Evolutionary conservation across 2,888 invertebrate genomes (phyloP).

Genomic region (Himalopsyche kuldschensis): DNA sequence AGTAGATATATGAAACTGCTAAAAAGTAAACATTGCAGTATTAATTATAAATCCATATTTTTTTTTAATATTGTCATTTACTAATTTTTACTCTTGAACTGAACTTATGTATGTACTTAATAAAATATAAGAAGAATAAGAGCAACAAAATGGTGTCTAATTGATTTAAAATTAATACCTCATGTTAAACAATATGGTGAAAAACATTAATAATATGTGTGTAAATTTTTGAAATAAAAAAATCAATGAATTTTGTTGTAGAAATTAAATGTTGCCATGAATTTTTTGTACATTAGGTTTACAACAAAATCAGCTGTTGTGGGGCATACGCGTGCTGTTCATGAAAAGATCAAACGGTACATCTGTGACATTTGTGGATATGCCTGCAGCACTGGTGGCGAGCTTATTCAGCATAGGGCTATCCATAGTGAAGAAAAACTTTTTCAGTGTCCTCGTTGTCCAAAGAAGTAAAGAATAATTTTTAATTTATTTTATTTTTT

Average conservation of each 20-base stretch:
- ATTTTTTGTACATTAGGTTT: constrained; percentile 47
- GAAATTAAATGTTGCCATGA: neutral
- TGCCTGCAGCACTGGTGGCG: constrained; percentile 61
- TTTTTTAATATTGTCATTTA: too few species aligned
- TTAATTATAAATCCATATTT: too few species aligned
- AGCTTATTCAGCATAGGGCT: constrained; percentile 60
- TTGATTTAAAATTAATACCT: too few species aligned
- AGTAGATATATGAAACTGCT: too few species aligned
- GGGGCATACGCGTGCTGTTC: constrained; percentile 59
- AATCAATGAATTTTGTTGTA: neutral
- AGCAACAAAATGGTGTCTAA: too few species aligned
- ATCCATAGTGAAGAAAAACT: constrained; percentile 62
- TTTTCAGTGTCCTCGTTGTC: constrained; percentile 56
- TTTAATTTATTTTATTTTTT: neutral
- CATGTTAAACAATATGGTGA: too few species aligned
- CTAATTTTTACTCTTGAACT: too few species aligned
- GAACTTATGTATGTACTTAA: too few species aligned
- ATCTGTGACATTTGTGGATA: constrained; percentile 62
- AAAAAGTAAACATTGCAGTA: too few species aligned
- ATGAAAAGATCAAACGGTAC: constrained; percentile 61
- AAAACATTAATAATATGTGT: too few species aligned
- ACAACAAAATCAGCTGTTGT: constrained; percentile 58
- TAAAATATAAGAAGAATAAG: too few species aligned
- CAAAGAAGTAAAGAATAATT: constrained; percentile 50
- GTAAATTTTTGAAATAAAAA: too few species aligned